Evolutionary conservation across 2,888 invertebrate genomes (phyloP).

Genomic region (Baronia brevicornis): DNA sequence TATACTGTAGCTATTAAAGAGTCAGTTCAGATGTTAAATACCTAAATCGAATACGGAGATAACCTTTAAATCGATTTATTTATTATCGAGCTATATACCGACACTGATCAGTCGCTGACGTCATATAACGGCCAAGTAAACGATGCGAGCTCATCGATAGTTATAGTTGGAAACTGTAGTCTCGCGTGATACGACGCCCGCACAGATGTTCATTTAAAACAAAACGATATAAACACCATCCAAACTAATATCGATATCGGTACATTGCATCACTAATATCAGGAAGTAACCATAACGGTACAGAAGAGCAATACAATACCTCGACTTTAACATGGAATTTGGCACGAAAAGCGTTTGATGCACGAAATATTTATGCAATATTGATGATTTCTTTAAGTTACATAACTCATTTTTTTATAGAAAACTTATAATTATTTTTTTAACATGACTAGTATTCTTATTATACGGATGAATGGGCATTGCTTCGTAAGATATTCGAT

Average conservation of each 20-base stretch:
- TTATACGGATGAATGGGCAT: too few relatives aligned
- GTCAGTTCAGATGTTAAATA: too few relatives aligned
- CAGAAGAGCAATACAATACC: conserved; percentile 18
- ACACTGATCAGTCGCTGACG: too few relatives aligned
- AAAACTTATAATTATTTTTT: too few relatives aligned
- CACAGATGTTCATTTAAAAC: conserved; percentile 34
- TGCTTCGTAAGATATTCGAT: too few relatives aligned
- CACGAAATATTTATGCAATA: conserved; percentile 47
- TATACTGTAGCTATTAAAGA: too few relatives aligned
- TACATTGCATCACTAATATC: conserved; percentile 22
- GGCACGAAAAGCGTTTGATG: conserved; percentile 33
- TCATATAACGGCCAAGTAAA: too few relatives aligned
- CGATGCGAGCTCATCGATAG: too few relatives aligned
- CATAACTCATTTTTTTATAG: conserved; percentile 22
- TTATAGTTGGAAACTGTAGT: conserved; percentile 25
- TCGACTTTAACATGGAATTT: conserved; percentile 33
- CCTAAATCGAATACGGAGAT: too few relatives aligned
- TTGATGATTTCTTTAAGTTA: conserved; percentile 22
- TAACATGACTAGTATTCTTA: too few relatives aligned
- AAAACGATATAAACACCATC: conserved; percentile 26
- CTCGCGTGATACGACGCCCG: conserved; percentile 40
- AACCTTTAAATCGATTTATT: too few relatives aligned
- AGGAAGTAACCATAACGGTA: conserved; percentile 29
- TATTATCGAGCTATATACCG: too few relatives aligned
- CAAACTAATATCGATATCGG: conserved; percentile 28